Evolutionary conservation across 2,888 invertebrate genomes (phyloP).

Genomic region (Parnassius orleans): DNA sequence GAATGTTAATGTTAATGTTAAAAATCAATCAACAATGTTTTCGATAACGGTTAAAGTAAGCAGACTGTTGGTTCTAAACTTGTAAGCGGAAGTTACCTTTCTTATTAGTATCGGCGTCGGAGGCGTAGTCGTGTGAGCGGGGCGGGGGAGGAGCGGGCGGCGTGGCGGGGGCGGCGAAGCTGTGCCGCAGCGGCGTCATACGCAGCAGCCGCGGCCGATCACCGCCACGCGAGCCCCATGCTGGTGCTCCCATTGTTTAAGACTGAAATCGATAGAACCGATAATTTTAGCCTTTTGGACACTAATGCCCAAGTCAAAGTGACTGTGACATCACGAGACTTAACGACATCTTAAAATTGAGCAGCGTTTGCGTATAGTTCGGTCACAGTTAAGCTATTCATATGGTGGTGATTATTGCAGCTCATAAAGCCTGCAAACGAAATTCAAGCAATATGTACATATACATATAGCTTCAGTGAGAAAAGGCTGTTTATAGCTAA

Average conservation of each 20-base stretch:
- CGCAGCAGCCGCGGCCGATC: conserved; percentile 79
- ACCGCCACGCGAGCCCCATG: conserved; percentile 70
- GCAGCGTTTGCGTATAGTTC: no score
- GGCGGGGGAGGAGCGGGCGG: conserved; percentile 65
- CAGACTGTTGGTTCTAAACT: not conserved
- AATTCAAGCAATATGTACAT: no score
- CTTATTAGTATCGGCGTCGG: conserved; percentile 82
- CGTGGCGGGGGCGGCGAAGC: conserved; percentile 77
- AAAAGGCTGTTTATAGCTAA: no score
- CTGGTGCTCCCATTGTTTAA: conserved; percentile 67
- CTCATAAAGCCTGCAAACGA: no score
- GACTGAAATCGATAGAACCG: not conserved
- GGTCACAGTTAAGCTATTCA: no score
- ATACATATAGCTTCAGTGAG: no score
- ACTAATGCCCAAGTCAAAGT: no score
- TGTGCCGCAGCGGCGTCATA: conserved; percentile 81
- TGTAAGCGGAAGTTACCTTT: conserved; percentile 62
- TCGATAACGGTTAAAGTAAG: conserved; percentile 15
- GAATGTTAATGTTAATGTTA: no score
- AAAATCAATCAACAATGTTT: conserved; percentile 2
- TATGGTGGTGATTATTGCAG: no score
- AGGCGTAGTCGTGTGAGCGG: conserved; percentile 74
- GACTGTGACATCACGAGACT: no score
- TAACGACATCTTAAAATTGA: no score
- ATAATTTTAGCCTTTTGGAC: no score